Percentiles rank a stretch among this genome's conserved stretches.
Evolutionary conservation across 1,140 invertebrate genomes (phyloP).

Genomic region (Leptestheria dahalacensis): DNA sequence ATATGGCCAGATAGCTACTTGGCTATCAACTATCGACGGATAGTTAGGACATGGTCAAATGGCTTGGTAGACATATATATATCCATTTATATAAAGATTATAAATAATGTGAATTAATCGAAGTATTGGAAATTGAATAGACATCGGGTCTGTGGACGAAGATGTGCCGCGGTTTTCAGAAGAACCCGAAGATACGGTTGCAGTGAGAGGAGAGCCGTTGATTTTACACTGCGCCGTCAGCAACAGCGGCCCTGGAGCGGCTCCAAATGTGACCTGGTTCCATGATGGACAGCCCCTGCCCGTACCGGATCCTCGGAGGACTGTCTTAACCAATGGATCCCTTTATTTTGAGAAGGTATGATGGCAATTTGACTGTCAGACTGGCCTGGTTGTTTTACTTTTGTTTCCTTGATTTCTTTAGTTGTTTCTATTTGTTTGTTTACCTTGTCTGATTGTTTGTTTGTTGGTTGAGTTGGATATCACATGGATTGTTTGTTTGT

Average conservation of each 20-base stretch:
- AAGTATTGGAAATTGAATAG: too few species aligned
- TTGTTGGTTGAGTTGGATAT: background rate
- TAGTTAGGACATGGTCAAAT: too few species aligned
- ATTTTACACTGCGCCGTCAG: background rate
- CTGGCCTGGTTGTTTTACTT: background rate
- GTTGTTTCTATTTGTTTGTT: too few species aligned
- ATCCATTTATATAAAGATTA: too few species aligned
- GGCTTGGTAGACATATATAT: too few species aligned
- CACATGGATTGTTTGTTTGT: background rate
- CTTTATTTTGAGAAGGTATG: slow-evolving; percentile 25
- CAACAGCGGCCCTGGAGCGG: background rate
- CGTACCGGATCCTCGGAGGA: slow-evolving; percentile 18
- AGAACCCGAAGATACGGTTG: slow-evolving; percentile 8
- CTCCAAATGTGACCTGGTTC: slow-evolving; percentile 17
- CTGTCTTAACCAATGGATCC: slow-evolving; percentile 26
- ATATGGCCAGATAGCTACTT: too few species aligned
- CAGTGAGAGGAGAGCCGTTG: slow-evolving; percentile 1
- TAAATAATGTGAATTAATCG: too few species aligned
- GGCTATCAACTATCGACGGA: too few species aligned
- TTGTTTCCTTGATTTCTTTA: too few species aligned
- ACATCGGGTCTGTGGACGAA: too few species aligned
- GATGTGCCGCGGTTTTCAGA: too few species aligned
- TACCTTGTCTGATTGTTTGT: too few species aligned
- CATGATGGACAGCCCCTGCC: slow-evolving; percentile 19
- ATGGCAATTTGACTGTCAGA: slow-evolving; percentile 14